These are phyloP conservation scores for Leptinotarsa texana DNA, from an alignment of 1,140 invertebrate species.

Conservation along the genomic window DNA sequence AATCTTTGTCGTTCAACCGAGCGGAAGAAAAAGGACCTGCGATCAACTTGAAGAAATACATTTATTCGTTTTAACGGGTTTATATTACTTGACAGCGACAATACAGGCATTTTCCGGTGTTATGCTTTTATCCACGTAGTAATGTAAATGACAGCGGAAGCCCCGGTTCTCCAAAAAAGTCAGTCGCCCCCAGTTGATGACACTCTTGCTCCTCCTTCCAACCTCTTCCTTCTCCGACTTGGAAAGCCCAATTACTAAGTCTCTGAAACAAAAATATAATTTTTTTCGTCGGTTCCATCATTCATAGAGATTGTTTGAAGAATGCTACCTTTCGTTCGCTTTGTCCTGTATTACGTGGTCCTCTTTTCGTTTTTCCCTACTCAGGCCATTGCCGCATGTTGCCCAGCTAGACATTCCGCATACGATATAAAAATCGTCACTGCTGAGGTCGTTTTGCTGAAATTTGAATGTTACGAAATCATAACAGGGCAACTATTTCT, in stretches of 20 bases:
- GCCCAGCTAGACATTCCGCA: conserved; percentile 83
- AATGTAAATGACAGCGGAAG: conserved; percentile 64
- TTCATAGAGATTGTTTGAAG: too few relatives aligned
- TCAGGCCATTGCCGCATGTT: conserved; percentile 71
- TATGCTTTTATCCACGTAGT: conserved; percentile 66
- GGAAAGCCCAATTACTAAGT: conserved; percentile 43
- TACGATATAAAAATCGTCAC: conserved; percentile 74
- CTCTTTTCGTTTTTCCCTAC: conserved; percentile 52
- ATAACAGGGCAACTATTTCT: too few relatives aligned
- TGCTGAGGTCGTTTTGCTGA: conserved; percentile 59
- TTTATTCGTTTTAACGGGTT: background rate
- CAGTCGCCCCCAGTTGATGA: conserved; percentile 77
- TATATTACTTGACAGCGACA: conserved; percentile 50
- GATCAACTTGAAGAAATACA: too few relatives aligned
- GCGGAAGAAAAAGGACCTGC: too few relatives aligned
- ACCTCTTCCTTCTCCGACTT: conserved; percentile 63
- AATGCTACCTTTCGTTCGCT: conserved; percentile 1
- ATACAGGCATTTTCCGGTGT: conserved; percentile 82
- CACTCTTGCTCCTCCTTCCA: conserved; percentile 72
- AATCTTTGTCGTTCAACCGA: too few relatives aligned
- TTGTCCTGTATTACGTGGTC: conserved; percentile 18
- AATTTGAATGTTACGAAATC: too few relatives aligned
- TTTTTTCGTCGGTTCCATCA: background rate
- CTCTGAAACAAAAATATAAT: conserved; percentile 31
- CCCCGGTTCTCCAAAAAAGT: conserved; percentile 63